Evolutionary conservation across 2,888 invertebrate species (phyloP).

Genomic region (Creontiades dilutus): DNA sequence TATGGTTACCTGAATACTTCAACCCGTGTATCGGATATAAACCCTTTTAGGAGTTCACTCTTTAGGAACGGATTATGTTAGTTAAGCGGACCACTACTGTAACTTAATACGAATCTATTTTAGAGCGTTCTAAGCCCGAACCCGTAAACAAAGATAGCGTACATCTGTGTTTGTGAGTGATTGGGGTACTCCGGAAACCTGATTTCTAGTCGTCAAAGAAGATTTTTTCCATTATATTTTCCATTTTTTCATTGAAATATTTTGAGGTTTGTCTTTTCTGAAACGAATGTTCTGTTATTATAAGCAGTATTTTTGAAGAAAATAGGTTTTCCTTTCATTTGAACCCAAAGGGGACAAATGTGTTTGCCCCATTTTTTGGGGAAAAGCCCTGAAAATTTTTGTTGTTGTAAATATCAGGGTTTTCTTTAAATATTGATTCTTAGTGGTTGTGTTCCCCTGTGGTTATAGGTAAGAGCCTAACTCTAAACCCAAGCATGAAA

Average conservation of each 20-base stretch:
- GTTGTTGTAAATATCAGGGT: not conserved
- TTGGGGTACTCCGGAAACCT: too few species aligned
- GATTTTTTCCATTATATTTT: not conserved
- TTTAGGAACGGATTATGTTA: too few species aligned
- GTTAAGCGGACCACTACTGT: too few species aligned
- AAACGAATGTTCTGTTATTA: not conserved
- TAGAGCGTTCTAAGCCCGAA: too few species aligned
- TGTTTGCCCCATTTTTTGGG: not conserved
- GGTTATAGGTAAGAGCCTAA: constrained; percentile 30
- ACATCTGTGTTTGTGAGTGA: too few species aligned
- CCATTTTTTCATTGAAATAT: not conserved
- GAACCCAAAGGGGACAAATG: not conserved
- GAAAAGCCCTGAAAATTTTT: not conserved
- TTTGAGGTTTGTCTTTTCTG: constrained; percentile 10
- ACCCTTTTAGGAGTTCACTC: too few species aligned
- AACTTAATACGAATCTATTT: too few species aligned
- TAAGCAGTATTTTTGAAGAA: constrained; percentile 42
- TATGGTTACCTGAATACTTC: too few species aligned
- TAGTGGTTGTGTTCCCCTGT: not conserved
- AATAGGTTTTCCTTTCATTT: constrained; percentile 6
- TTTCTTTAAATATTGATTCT: constrained; percentile 29
- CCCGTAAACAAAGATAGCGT: too few species aligned
- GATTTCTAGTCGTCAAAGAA: too few species aligned
- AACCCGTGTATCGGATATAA: too few species aligned
- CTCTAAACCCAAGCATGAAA: constrained; percentile 44